phyloP scores from a whole-genome alignment of 2,797 vertebrate genomes.

The Bovichtus diacanthus region DNA sequence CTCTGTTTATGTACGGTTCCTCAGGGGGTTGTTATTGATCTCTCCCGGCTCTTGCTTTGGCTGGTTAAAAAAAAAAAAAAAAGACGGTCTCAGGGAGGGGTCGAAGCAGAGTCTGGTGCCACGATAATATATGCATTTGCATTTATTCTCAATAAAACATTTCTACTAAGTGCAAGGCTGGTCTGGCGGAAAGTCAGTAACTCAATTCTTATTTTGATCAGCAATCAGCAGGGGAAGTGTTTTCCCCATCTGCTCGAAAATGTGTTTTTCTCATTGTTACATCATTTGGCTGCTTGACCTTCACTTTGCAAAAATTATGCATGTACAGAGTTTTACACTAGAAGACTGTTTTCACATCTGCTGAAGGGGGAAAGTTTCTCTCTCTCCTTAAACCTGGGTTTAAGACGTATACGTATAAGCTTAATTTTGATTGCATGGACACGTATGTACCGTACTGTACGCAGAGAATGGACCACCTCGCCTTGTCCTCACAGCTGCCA shows the following conservation, averaged over 20 bases:
- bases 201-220: not conserved
- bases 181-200: not conserved
- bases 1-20: conserved; percentile 59
- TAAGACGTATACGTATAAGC: not conserved
- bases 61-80: conserved; percentile 45
- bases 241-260: not conserved
- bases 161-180: conserved; percentile 1
- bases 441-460: not conserved
- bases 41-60: conserved; percentile 33
- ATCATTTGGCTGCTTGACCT: not conserved
- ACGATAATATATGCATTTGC: conserved; percentile 28
- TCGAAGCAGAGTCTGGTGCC: conserved; percentile 28
- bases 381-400: not conserved
- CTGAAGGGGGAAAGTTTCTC: not conserved
- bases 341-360: not conserved
- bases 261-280: not conserved
- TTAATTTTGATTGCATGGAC: not conserved
- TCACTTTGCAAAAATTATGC: not conserved
- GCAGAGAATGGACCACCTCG: not conserved
- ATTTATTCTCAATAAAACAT: conserved; percentile 47
- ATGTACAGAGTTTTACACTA: not conserved
- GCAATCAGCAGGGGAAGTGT: not conserved
- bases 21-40: conserved; percentile 55
- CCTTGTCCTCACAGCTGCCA: no score
- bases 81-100: conserved; percentile 31